phyloP scores from a whole-genome alignment of 2,113 vertebrate species.

The Paralichthys olivaceus region DNA sequence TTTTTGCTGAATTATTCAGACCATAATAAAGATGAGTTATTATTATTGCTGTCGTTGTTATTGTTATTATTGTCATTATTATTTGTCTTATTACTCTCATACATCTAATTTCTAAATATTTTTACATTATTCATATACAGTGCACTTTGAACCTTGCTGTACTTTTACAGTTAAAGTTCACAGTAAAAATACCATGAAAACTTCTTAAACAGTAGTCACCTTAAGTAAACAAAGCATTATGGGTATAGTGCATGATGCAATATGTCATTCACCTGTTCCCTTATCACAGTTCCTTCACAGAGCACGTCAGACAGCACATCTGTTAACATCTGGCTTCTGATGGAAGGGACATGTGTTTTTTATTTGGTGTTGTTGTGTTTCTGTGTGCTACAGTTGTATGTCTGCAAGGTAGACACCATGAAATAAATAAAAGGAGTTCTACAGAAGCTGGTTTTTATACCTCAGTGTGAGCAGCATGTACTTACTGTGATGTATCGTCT shows the following conservation, averaged over 20 bases:
- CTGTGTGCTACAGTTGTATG: no score
- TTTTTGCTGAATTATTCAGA: background rate
- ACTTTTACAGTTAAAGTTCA: no score
- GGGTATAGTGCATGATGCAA: background rate
- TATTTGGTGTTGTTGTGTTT: no score
- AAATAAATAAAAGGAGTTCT: background rate
- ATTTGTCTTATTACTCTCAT: no score
- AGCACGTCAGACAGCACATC: background rate
- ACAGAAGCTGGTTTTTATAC: background rate
- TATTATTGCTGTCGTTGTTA: background rate
- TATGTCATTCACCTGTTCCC: background rate
- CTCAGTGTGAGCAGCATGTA: background rate
- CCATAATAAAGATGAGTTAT: no score
- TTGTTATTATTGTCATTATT: background rate
- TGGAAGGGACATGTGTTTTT: no score
- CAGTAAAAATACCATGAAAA: background rate
- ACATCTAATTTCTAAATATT: background rate
- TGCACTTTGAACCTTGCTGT: no score
- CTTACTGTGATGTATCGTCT: background rate
- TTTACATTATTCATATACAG: no score
- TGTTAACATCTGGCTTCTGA: background rate
- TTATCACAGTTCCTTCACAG: background rate
- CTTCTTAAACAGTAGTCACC: no score
- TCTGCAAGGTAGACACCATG: background rate
- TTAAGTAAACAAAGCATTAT: no score